phyloP scores from a whole-genome alignment of 2,113 vertebrate genomes.

The Psephotus haematonotus region DNA sequence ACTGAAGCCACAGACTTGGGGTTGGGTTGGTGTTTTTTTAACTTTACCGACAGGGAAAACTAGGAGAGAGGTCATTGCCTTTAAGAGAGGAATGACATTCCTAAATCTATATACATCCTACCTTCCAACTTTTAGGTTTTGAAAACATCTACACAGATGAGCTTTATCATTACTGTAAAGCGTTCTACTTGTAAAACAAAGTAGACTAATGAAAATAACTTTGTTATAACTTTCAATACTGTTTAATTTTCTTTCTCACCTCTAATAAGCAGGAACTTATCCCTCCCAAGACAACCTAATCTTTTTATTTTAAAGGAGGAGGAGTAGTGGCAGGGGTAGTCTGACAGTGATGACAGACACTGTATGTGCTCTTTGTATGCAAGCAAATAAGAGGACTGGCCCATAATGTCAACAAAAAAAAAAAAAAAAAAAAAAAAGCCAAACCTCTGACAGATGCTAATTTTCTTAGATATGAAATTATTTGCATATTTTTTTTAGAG shows the following conservation, averaged over 20 bases:
- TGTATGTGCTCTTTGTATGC: not conserved
- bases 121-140: not conserved
- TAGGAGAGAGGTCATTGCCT: not conserved
- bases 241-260: not conserved
- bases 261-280: not conserved
- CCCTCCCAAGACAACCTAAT: not conserved
- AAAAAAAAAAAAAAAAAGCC: too few species aligned
- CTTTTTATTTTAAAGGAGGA: not conserved
- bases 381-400: not conserved
- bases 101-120: not conserved
- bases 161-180: not conserved
- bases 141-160: not conserved
- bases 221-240: not conserved
- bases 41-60: not conserved
- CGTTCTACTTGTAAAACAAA: not conserved
- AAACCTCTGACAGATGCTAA: not conserved
- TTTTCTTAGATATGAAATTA: not conserved
- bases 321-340: not conserved
- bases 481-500: not conserved
- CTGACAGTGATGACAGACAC: not conserved
- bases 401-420: not conserved
- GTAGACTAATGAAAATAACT: not conserved
- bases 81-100: not conserved
- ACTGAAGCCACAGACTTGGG: not conserved
- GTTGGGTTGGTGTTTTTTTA: accelerated